These are phyloP conservation scores for Dilophus febrilis DNA, from an alignment of 2,888 invertebrate genomes.

Conservation along the genomic window DNA sequence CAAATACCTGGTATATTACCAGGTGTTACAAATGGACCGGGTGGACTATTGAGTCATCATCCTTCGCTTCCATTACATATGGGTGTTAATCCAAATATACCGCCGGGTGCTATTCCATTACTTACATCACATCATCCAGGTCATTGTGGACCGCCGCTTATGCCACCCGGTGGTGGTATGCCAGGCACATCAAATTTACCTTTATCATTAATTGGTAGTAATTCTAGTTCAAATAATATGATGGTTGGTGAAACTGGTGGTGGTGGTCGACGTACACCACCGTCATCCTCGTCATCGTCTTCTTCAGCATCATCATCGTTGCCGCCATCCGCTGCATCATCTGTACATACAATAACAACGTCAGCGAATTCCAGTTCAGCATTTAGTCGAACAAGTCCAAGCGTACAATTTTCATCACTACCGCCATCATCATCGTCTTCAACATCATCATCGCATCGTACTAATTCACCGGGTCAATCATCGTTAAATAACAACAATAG, in stretches of 20 bases:
- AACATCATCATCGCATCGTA: constrained; percentile 20
- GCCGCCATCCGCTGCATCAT: constrained; percentile 20
- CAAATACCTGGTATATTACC: constrained; percentile 1
- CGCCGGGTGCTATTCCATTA: constrained; percentile 15
- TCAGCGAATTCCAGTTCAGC: constrained; percentile 6
- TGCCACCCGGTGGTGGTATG: constrained; percentile 17
- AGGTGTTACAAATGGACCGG: constrained; percentile 8
- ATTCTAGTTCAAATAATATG: constrained; percentile 12
- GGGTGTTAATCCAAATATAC: constrained; percentile 14
- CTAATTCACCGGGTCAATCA: constrained; percentile 20
- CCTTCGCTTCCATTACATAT: constrained; percentile 16
- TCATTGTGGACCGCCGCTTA: constrained; percentile 17
- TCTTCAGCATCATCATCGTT: constrained; percentile 26
- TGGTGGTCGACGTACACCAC: constrained; percentile 26
- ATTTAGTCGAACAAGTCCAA: constrained; percentile 31
- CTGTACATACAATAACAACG: constrained; percentile 24
- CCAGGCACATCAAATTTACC: constrained; percentile 20
- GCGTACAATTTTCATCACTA: constrained; percentile 22
- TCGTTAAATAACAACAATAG: neutral
- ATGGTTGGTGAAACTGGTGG: no score
- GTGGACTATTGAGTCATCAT: constrained; percentile 13
- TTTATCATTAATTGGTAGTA: constrained; percentile 20
- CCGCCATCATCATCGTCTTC: constrained; percentile 7
- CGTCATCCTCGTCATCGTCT: constrained; percentile 14
- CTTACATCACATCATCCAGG: constrained; percentile 18